phyloP scores from a whole-genome alignment of 2,797 vertebrate species.

The Chrosomus eos region DNA sequence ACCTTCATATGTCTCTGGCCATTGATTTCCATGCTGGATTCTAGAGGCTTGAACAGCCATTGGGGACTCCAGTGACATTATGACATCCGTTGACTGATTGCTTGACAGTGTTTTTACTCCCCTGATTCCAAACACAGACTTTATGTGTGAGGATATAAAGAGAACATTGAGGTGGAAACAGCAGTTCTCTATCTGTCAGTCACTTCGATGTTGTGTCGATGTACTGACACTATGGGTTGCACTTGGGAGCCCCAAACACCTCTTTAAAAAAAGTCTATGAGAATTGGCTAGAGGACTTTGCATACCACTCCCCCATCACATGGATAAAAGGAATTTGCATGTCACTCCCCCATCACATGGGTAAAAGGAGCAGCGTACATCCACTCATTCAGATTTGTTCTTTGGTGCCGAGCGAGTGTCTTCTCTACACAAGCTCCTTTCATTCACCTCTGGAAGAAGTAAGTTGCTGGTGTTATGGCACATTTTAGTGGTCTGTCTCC shows the following conservation, averaged over 20 bases:
- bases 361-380: not conserved
- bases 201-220: not conserved
- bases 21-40: slow-evolving; percentile 39
- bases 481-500: not conserved
- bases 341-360: accelerated
- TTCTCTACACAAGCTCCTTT: not conserved
- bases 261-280: not conserved
- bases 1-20: slow-evolving; percentile 8
- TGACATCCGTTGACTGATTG: slow-evolving; percentile 46
- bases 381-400: not conserved
- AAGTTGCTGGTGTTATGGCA: not conserved
- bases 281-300: not conserved
- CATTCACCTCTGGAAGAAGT: not conserved
- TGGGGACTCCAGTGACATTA: slow-evolving; percentile 33
- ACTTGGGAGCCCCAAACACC: not conserved
- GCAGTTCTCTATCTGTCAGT: not conserved
- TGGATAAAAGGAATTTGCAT: not conserved
- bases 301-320: not conserved
- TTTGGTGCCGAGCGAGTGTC: not conserved
- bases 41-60: slow-evolving; percentile 9
- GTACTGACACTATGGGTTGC: not conserved
- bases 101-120: slow-evolving; percentile 30
- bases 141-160: not conserved
- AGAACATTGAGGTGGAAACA: not conserved
- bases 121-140: slow-evolving; percentile 4